Conservation (phyloP, 1,140 invertebrate genomes). For the Danaus plexippus region DNA sequence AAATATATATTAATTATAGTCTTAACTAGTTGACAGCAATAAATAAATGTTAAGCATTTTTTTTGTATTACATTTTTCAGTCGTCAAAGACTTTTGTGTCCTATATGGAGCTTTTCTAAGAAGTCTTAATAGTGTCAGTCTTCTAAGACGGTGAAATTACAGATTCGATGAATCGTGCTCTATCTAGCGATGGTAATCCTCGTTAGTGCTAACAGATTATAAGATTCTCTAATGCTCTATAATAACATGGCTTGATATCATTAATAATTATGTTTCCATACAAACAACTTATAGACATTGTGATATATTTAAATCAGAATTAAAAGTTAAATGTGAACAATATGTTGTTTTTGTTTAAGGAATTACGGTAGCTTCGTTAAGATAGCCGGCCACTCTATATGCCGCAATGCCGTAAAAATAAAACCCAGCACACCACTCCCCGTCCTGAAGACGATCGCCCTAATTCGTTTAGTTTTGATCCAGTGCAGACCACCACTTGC, state of each 20-base stretch:
- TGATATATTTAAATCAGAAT: background rate
- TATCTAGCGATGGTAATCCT: conserved; percentile 17
- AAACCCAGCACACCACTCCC: conserved; percentile 39
- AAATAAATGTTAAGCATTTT: no score
- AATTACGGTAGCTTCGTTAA: conserved; percentile 23
- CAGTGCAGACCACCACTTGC: conserved; percentile 51
- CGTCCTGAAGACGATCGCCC: conserved; percentile 37
- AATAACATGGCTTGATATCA: no score
- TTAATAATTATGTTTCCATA: no score
- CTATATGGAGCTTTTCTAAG: conserved; percentile 21
- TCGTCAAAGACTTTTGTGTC: no score
- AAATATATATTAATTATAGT: no score
- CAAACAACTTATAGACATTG: background rate
- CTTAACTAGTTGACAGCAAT: no score
- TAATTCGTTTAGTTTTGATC: conserved; percentile 49
- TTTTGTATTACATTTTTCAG: no score
- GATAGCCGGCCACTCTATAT: conserved; percentile 24
- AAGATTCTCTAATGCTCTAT: no score
- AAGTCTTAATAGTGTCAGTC: conserved; percentile 25
- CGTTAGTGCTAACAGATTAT: no score
- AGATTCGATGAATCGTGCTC: conserved; percentile 33
- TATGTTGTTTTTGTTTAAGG: conserved; percentile 11
- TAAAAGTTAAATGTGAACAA: background rate
- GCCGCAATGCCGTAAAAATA: conserved; percentile 60
- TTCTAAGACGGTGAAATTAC: conserved; percentile 27